Evolutionary conservation across 2,113 vertebrate species (phyloP).

Genomic region (Clarias magur): DNA sequence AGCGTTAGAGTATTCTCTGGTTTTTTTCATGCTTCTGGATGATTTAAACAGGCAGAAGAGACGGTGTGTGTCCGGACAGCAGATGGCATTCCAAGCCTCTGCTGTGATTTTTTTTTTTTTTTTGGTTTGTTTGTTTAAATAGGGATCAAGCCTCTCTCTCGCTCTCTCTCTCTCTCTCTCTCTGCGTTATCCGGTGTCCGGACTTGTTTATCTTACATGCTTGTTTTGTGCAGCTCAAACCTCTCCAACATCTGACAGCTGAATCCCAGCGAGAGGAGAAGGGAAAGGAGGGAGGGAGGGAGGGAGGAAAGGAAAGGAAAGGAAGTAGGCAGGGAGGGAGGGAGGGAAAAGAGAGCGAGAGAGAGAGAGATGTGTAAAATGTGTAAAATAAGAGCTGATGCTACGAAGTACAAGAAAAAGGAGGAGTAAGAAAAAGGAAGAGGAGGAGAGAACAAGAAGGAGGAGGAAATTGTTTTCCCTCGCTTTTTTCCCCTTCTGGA

Average conservation of each 20-base stretch:
- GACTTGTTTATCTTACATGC: slow-evolving; percentile 68
- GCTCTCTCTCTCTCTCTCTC: slow-evolving; percentile 7
- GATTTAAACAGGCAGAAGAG: slow-evolving; percentile 13
- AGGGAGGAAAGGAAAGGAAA: background rate
- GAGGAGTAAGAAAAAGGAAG: slow-evolving; percentile 52
- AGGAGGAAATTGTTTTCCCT: slow-evolving; percentile 55
- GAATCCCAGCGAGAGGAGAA: slow-evolving; percentile 68
- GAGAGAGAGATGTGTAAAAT: slow-evolving; percentile 13
- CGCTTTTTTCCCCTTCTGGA: slow-evolving; percentile 55
- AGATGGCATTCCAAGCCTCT: slow-evolving; percentile 31
- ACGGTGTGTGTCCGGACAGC: background rate
- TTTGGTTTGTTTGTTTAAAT: slow-evolving; percentile 13
- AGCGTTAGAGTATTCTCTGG: background rate
- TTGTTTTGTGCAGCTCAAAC: slow-evolving; percentile 58
- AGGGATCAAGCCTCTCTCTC: slow-evolving; percentile 36
- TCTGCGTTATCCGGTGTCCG: slow-evolving; percentile 66
- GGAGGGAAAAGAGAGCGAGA: slow-evolving; percentile 7
- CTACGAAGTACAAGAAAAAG: slow-evolving; percentile 37
- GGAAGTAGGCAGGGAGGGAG: slow-evolving; percentile 1
- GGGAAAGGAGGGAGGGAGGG: slow-evolving; percentile 27
- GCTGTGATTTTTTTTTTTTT: slow-evolving; percentile 7
- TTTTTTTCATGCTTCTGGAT: slow-evolving; percentile 6
- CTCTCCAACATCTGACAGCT: slow-evolving; percentile 59
- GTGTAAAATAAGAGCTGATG: slow-evolving; percentile 35
- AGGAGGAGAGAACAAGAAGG: slow-evolving; percentile 45